These are phyloP conservation scores for Megaceryle maxima DNA, from an alignment of 2,113 vertebrate genomes.

Conservation along the genomic window DNA sequence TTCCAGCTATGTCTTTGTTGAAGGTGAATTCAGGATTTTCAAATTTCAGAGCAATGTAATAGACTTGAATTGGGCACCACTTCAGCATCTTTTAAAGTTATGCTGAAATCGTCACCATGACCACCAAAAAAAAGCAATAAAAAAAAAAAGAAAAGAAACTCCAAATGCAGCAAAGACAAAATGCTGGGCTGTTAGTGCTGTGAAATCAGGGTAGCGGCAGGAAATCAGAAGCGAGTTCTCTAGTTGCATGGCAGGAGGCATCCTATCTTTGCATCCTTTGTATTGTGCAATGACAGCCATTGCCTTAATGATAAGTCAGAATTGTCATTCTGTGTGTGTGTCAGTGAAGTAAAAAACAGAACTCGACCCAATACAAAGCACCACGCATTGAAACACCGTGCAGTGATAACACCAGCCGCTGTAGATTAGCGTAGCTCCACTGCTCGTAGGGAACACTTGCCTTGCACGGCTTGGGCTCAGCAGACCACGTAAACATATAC, in stretches of 20 bases:
- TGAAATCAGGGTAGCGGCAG: neutral
- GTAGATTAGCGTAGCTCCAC: fast-evolving
- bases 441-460: neutral
- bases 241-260: fast-evolving
- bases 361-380: neutral
- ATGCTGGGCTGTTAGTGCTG: neutral
- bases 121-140: neutral
- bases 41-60: neutral
- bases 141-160: neutral
- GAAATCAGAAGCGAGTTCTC: neutral
- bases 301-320: neutral
- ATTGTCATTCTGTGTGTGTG: neutral
- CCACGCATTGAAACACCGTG: fast-evolving
- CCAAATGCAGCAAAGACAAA: neutral
- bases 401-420: fast-evolving
- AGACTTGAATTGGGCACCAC: neutral
- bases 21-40: neutral
- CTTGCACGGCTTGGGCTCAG: neutral
- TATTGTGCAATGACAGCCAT: too few species aligned
- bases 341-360: neutral
- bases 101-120: neutral
- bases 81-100: neutral
- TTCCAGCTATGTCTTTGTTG: neutral
- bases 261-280: neutral
- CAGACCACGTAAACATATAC: neutral